These are phyloP conservation scores for Periparus ater DNA, from an alignment of 2,797 vertebrate genomes.

Conservation along the genomic window DNA sequence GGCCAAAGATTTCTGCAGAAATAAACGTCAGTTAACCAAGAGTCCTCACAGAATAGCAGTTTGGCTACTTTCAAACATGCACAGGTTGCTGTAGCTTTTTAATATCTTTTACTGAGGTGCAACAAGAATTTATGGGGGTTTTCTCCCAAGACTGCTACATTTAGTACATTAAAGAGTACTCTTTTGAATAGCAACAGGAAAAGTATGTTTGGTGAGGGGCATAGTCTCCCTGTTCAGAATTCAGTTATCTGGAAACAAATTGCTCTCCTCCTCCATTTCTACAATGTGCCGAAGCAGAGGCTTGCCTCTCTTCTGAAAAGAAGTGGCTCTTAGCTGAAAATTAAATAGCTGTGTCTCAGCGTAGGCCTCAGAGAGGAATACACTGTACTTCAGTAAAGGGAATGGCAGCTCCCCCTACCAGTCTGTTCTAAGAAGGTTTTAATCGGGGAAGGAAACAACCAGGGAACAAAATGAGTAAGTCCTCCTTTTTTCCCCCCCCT, in stretches of 20 bases:
- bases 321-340: conserved; percentile 40
- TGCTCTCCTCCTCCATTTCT: not conserved
- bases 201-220: not conserved
- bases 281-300: not conserved
- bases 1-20: not conserved
- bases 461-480: conserved; percentile 33
- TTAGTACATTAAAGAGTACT: not conserved
- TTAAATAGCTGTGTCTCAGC: conserved; percentile 42
- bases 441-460: conserved; percentile 16
- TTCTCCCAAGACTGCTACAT: not conserved
- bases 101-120: not conserved
- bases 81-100: not conserved
- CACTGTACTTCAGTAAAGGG: conserved; percentile 34
- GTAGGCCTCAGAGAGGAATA: conserved; percentile 55
- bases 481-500: not conserved
- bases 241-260: conserved; percentile 1
- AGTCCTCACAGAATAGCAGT: not conserved
- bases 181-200: not conserved
- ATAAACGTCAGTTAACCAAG: not conserved
- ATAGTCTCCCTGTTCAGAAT: not conserved
- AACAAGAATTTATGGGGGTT: not conserved
- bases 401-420: conserved; percentile 67
- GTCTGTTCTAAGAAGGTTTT: conserved; percentile 51
- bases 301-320: conserved; percentile 19
- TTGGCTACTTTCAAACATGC: not conserved